These are phyloP conservation scores for Lampropteryx suffumata DNA, from an alignment of 2,888 invertebrate species.

Conservation along the genomic window DNA sequence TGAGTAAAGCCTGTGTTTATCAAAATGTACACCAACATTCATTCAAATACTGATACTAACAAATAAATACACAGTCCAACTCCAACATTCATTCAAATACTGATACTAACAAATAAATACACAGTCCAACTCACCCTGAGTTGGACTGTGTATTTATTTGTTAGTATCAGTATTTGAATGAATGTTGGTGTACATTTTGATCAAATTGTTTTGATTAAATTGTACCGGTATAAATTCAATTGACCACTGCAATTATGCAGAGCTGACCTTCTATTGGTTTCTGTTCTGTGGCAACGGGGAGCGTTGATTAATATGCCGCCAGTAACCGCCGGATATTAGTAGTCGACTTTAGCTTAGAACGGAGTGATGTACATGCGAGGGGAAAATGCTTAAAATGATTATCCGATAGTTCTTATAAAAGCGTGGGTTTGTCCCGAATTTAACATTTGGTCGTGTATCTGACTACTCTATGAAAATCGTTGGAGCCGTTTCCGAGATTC, in stretches of 20 bases:
- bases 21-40: no score
- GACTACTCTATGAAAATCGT: no score
- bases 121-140: background rate
- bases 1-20: no score
- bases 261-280: slow-evolving; percentile 4
- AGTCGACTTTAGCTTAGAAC: slow-evolving; percentile 28
- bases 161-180: background rate
- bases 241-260: slow-evolving; percentile 6
- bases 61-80: background rate
- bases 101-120: background rate
- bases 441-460: no score
- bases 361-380: slow-evolving; percentile 1
- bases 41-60: background rate
- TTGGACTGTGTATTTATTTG: background rate
- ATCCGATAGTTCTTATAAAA: no score
- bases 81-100: no score
- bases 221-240: slow-evolving; percentile 9
- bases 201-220: background rate
- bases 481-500: no score
- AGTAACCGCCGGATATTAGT: slow-evolving; percentile 49
- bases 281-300: slow-evolving; percentile 21
- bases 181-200: background rate
- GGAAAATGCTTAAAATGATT: background rate
- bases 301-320: slow-evolving; percentile 45
- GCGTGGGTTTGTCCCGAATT: no score